phyloP scores from a whole-genome alignment of 1,140 invertebrate genomes.

The Caenorhabditis elegans region WBcel235 BX284604.4:13212001-13212500 shows the following conservation, averaged over 20 bases:
- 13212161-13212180: constrained; percentile 93
- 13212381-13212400: constrained; percentile 72
- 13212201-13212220: constrained; percentile 89
- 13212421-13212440: too few species aligned
- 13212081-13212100: constrained; percentile 88
- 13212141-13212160: constrained; percentile 91
- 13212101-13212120: constrained; percentile 89
- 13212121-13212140: constrained; percentile 97
- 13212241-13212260: constrained; percentile 94
- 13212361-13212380: constrained; percentile 97
- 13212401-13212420: neutral
- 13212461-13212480: too few species aligned
- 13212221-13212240: constrained; percentile 86
- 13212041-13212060: constrained; percentile 83
- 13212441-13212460: too few species aligned
- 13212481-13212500: too few species aligned
- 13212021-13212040: constrained; percentile 79
- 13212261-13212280: constrained; percentile 91
- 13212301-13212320: constrained; percentile 98
- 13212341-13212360: constrained; percentile 95
- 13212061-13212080: constrained; percentile 76
- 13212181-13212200: constrained; percentile 95
- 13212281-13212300: constrained; percentile 89
- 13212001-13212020: constrained; percentile 71
- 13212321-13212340: constrained; percentile 89